A percentile compares a stretch with the other conserved stretches of the same genome.
phyloP scores from a whole-genome alignment of 2,113 vertebrate species.

The Agapornis roseicollis region DNA sequence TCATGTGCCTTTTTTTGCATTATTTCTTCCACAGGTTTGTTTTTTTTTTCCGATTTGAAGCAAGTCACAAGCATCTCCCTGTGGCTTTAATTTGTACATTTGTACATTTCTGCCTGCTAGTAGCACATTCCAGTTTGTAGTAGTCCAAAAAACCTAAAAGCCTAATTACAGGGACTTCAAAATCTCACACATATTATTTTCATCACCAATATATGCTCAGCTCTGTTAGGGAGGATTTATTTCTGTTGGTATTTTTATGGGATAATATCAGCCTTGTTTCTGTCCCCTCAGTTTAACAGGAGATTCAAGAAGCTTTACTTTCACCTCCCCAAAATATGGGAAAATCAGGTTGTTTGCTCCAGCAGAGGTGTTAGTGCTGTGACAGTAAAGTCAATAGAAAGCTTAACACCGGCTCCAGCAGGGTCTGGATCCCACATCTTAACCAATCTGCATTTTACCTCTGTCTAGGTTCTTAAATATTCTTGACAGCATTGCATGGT shows the following conservation, averaged over 20 bases:
- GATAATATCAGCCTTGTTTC: background rate
- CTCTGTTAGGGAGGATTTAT: background rate
- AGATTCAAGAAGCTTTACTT: background rate
- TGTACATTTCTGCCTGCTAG: background rate
- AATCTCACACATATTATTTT: background rate
- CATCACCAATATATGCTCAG: background rate
- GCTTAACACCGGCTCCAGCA: background rate
- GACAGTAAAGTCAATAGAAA: background rate
- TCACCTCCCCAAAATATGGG: rapidly evolving
- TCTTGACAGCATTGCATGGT: background rate
- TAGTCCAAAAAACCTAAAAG: background rate
- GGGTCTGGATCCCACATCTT: background rate
- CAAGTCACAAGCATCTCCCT: background rate
- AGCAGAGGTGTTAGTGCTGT: background rate
- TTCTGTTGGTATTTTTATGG: background rate
- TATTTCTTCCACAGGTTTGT: background rate
- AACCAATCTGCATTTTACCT: background rate
- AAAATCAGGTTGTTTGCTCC: background rate
- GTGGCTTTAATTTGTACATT: background rate
- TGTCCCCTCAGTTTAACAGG: background rate
- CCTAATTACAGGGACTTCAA: background rate
- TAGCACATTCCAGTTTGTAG: background rate
- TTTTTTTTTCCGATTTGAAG: background rate
- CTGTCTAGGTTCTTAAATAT: background rate
- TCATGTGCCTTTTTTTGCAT: too few species aligned